Evolutionary conservation across 2,888 invertebrate genomes (phyloP).

Genomic region (Cephus nigrinus): DNA sequence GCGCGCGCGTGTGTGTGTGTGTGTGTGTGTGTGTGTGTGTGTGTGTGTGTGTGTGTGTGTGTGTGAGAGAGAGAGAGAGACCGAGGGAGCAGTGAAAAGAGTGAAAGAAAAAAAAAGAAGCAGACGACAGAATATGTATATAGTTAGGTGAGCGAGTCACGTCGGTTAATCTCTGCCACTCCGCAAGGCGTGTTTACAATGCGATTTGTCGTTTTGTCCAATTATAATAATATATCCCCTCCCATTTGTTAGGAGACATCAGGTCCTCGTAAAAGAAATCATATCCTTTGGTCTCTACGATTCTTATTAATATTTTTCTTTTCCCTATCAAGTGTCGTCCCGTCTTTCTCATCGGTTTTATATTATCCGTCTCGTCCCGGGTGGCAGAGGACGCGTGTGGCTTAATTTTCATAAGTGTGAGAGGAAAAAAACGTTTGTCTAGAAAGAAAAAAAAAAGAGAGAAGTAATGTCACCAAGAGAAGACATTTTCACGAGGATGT

Average conservation of each 20-base stretch:
- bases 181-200: constrained; percentile 13
- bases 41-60: too few relatives aligned
- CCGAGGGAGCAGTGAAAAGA: background rate
- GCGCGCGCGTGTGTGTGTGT: background rate
- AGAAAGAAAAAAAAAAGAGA: background rate
- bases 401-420: background rate
- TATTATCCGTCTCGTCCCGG: background rate
- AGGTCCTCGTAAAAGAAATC: background rate
- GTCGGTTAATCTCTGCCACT: background rate
- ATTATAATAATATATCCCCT: constrained; percentile 9
- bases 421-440: background rate
- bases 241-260: background rate
- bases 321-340: background rate
- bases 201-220: constrained; percentile 15
- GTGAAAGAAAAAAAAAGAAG: background rate
- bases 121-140: background rate
- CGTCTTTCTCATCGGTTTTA: background rate
- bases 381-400: background rate
- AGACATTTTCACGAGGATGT: background rate
- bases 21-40: too few relatives aligned
- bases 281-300: background rate
- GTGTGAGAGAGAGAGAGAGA: background rate
- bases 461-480: background rate
- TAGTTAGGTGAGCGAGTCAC: background rate
- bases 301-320: background rate